A percentile compares a stretch with the other conserved stretches of the same genome.
Conservation (phyloP, 2,113 vertebrate species). For the Oncorhynchus clarkii region DNA sequence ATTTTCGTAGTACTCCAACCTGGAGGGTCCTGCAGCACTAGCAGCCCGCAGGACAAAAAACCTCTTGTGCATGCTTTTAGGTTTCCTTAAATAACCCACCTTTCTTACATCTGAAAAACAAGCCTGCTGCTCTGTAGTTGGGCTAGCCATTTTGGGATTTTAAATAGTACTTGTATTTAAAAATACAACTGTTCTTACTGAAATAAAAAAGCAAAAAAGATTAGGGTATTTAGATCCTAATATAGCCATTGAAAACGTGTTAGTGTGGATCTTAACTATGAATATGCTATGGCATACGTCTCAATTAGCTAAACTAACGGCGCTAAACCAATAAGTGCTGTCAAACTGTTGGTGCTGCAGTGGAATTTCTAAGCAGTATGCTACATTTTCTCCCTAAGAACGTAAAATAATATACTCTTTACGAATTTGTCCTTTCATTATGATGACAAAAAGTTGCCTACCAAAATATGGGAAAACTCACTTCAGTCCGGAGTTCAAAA, state of each 20-base stretch:
- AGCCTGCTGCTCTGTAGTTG: slow-evolving; percentile 72
- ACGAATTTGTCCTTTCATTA: neutral
- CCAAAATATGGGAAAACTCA: slow-evolving; percentile 5
- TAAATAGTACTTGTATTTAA: slow-evolving; percentile 20
- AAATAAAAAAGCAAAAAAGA: neutral
- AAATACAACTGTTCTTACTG: neutral
- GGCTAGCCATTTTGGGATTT: slow-evolving; percentile 75
- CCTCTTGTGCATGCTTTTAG: slow-evolving; percentile 92
- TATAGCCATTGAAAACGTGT: neutral
- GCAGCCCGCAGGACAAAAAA: slow-evolving; percentile 87
- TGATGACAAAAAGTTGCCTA: slow-evolving; percentile 1
- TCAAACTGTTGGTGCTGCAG: slow-evolving; percentile 17
- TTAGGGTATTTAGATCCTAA: slow-evolving; percentile 13
- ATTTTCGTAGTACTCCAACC: slow-evolving; percentile 90
- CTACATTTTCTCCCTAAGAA: slow-evolving; percentile 23
- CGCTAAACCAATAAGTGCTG: slow-evolving; percentile 33
- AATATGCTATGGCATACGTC: slow-evolving; percentile 6
- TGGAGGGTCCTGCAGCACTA: slow-evolving; percentile 82
- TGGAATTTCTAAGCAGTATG: slow-evolving; percentile 25
- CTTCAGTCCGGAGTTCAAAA: slow-evolving; percentile 46
- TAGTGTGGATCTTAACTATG: neutral
- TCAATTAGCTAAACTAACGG: slow-evolving; percentile 20
- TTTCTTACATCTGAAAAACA: slow-evolving; percentile 87
- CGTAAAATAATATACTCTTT: neutral
- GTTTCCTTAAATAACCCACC: slow-evolving; percentile 92